phyloP scores from a whole-genome alignment of 1,140 invertebrate genomes.

The Apis dorsata region DNA sequence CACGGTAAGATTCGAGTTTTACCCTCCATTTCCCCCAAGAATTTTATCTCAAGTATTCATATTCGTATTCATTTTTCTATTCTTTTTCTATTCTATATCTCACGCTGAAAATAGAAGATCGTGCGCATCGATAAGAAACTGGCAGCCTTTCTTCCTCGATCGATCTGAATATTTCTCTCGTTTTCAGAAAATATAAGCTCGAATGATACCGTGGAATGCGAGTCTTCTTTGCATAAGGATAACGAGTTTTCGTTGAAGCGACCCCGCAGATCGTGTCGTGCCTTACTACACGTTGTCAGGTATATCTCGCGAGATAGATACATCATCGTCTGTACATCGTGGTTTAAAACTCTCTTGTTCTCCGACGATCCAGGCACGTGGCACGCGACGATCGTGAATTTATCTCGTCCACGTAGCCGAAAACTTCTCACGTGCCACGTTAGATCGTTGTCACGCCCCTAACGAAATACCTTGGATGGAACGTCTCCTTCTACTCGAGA shows the following conservation, averaged over 20 bases:
- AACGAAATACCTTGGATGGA: background rate
- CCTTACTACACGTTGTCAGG: constrained; percentile 25
- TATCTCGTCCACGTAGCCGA: background rate
- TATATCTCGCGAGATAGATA: constrained; percentile 1
- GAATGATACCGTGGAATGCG: background rate
- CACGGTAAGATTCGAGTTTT: background rate
- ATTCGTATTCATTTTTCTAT: too few relatives aligned
- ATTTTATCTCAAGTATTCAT: too few relatives aligned
- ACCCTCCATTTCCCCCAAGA: background rate
- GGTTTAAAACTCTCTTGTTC: background rate
- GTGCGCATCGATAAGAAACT: background rate
- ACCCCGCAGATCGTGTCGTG: constrained; percentile 42
- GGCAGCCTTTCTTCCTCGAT: too few relatives aligned
- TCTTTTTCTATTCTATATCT: too few relatives aligned
- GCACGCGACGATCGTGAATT: background rate
- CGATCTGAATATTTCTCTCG: background rate
- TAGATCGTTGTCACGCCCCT: too few relatives aligned
- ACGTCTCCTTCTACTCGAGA: background rate
- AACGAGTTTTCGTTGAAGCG: constrained; percentile 45
- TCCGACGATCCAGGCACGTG: background rate
- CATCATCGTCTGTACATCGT: constrained; percentile 26
- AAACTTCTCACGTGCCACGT: background rate
- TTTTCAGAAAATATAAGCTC: background rate
- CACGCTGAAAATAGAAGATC: too few relatives aligned
- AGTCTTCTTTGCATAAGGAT: constrained; percentile 14